Base-by-base conservation (phyloP, 2,113 vertebrate genomes). In the Regulus satrapa region DNA sequence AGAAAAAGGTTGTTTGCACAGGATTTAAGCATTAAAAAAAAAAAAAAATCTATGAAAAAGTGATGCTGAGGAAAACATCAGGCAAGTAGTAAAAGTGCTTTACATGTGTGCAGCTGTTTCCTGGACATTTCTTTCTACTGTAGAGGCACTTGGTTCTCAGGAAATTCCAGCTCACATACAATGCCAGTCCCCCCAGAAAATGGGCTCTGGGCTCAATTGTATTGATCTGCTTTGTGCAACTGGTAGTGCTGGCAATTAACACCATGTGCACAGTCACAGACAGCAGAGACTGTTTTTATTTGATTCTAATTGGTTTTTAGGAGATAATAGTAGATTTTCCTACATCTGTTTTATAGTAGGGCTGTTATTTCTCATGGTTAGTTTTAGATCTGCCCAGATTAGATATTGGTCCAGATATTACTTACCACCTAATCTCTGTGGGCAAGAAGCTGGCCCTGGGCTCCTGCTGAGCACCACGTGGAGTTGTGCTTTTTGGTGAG, bases 1-100 rank as follows among this genome's bases (percentile, higher is more conserved):
- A 88, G 94, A 95, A 97, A 92, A 97, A 74, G 63, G 95, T 97
- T 98, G 97, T 98, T 98, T 98, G 96, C 92, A 96, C 97, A 97
- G 97, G 96, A 97, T 97, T 97, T 96, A 91, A 96, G 96, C 95
- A 94, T 97, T 97, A 92, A 25, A 75, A 86, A 95, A 94, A 84
- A 91, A 93, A 63, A 4, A 84, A 91, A 93, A 63, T 4, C 1
- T 86, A 94, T 69, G 92, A 97, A 97, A 97, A 94, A 51, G 80
- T n/a, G 94, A 95, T 89, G 79, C 86, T 69, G 93, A 96, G 95
- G 97, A 95, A 97, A 96, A 95, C 88, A 92, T 92, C 93, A 92
- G 88, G 89, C 97, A 94, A 95, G 91, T 94, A 95, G 94, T 95
- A 92, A 89, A 98, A 97, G 97, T 89, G 95, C 84, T 83, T 75